These are phyloP conservation scores for Lissocephala sabroskyi DNA, from an alignment of 2,888 invertebrate genomes.

Conservation along the genomic window DNA sequence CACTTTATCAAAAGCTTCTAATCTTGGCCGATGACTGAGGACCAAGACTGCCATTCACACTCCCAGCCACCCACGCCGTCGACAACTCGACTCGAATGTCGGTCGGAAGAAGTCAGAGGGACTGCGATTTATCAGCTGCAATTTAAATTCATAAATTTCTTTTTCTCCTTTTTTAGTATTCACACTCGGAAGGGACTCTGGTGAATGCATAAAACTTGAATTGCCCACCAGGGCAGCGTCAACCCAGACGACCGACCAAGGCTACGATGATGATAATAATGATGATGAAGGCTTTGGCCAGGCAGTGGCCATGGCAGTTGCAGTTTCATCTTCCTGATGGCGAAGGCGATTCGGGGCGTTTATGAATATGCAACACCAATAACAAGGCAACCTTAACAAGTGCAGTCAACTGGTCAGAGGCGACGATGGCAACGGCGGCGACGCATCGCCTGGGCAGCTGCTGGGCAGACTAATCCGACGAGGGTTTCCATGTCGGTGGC, in stretches of 20 bases:
- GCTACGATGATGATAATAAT: slow-evolving; percentile 11
- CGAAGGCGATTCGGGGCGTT: too few species aligned
- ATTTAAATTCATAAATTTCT: slow-evolving; percentile 71
- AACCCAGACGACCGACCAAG: slow-evolving; percentile 6
- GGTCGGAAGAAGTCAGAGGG: neutral
- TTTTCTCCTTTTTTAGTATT: slow-evolving; percentile 29
- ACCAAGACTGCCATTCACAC: too few species aligned
- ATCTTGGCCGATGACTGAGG: slow-evolving; percentile 37
- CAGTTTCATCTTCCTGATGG: slow-evolving; percentile 18
- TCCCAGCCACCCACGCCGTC: neutral
- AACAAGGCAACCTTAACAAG: neutral
- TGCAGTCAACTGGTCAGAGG: neutral
- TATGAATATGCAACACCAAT: too few species aligned
- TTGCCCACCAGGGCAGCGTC: too few species aligned
- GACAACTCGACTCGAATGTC: neutral
- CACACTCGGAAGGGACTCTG: too few species aligned
- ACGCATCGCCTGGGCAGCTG: neutral
- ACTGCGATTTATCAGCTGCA: slow-evolving; percentile 59
- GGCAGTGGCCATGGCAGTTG: slow-evolving; percentile 25
- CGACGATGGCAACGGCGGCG: too few species aligned
- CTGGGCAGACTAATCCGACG: slow-evolving; percentile 12
- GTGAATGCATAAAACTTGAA: slow-evolving; percentile 51
- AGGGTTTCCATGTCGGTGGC: neutral
- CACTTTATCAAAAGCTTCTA: slow-evolving; percentile 64
- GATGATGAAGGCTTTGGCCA: too few species aligned